Percentiles rank a stretch among this genome's conserved stretches.
Conservation (phyloP, 2,797 vertebrate genomes). For the Cyprinella venusta region DNA sequence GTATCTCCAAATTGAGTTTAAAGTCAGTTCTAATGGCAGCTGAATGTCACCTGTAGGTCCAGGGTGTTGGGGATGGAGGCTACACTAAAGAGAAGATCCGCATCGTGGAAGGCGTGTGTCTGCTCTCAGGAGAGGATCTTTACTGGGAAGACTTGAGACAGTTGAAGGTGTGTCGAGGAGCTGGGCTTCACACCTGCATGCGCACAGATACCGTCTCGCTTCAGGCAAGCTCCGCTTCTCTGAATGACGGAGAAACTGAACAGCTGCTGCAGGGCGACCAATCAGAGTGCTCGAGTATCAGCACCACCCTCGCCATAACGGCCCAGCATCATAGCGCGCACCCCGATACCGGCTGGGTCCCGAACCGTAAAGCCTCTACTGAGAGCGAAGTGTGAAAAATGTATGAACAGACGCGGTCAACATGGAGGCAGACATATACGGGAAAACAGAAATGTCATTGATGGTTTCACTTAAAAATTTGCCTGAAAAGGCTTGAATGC, state of each 20-base stretch:
- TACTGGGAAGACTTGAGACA: constrained; percentile 98
- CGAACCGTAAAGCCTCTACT: constrained; percentile 88
- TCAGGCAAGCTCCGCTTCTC: constrained; percentile 94
- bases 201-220: constrained; percentile 96
- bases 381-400: constrained; percentile 91
- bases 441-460: not conserved
- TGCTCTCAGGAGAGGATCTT: constrained; percentile 90
- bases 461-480: not conserved
- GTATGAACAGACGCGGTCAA: constrained; percentile 41
- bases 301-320: constrained; percentile 81
- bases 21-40: not conserved
- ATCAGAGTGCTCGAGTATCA: constrained; percentile 94
- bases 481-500: constrained; percentile 51
- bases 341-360: constrained; percentile 94
- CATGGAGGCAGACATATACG: constrained; percentile 6
- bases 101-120: constrained; percentile 96
- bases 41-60: constrained; percentile 39
- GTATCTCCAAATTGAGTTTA: not conserved
- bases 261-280: constrained; percentile 96
- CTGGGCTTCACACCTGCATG: constrained; percentile 95
- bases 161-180: constrained; percentile 88
- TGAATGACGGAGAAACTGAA: constrained; percentile 94
- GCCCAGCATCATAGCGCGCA: constrained; percentile 86
- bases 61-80: constrained; percentile 87
- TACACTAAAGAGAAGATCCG: constrained; percentile 98